phyloP scores from a whole-genome alignment of 2,797 vertebrate genomes.

The Leptoclinus maculatus region DNA sequence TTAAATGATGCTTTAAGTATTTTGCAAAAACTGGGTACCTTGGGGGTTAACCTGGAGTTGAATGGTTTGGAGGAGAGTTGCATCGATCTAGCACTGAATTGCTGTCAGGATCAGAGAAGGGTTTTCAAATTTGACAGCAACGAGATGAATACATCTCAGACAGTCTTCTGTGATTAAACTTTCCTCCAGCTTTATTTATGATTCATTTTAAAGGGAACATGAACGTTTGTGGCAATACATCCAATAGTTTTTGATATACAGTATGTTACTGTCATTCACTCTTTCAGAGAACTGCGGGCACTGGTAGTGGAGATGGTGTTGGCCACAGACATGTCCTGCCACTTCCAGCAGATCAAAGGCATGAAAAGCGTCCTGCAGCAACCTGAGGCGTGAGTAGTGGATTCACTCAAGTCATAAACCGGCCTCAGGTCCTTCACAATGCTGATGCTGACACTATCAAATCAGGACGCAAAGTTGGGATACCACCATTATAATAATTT shows the following conservation, averaged over 20 bases:
- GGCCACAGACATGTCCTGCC: constrained; percentile 98
- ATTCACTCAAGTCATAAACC: not conserved
- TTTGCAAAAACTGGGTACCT: not conserved
- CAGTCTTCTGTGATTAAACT: not conserved
- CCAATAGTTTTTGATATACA: not conserved
- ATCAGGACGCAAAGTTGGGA: not conserved
- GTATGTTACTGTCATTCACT: not conserved
- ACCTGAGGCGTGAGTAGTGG: constrained; percentile 90
- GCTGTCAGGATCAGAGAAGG: not conserved
- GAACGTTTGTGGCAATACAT: not conserved
- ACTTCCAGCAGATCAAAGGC: constrained; percentile 97
- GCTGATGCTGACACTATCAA: not conserved
- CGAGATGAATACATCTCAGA: not conserved
- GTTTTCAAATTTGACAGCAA: not conserved
- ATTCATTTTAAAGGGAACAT: not conserved
- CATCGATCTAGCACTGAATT: not conserved
- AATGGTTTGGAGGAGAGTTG: not conserved
- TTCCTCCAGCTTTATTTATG: not conserved
- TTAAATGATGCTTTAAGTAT: not conserved
- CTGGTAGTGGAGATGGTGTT: constrained; percentile 98
- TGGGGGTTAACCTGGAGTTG: not conserved
- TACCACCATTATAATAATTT: not conserved
- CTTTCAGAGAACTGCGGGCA: constrained; percentile 89
- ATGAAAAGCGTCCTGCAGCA: constrained; percentile 96
- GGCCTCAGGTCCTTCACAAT: not conserved